Evolutionary conservation across 2,888 invertebrate genomes (phyloP).

Genomic region (Eulithis testata): DNA sequence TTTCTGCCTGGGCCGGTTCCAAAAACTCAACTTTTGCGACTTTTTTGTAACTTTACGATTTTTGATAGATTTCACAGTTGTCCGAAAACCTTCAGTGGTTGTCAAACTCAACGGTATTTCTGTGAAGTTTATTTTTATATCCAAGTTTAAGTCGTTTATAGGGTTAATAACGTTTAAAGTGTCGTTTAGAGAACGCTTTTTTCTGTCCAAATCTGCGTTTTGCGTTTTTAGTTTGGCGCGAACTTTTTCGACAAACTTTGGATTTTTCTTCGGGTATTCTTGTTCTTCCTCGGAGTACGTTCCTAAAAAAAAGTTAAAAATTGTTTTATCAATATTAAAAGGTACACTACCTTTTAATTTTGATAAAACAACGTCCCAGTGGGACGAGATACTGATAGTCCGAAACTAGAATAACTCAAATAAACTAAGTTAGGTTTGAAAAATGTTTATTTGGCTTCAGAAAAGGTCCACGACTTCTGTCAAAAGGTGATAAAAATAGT

Average conservation of each 20-base stretch:
- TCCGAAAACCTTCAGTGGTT: not conserved
- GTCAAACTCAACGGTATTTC: conserved; percentile 8
- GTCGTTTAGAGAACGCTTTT: conserved; percentile 56
- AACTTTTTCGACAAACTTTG: conserved; percentile 30
- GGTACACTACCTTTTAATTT: too few relatives aligned
- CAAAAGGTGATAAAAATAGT: too few relatives aligned
- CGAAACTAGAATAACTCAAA: too few relatives aligned
- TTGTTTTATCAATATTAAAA: not conserved
- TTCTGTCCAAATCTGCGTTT: conserved; percentile 46
- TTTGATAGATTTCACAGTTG: conserved; percentile 23
- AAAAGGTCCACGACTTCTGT: too few relatives aligned
- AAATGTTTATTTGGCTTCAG: too few relatives aligned
- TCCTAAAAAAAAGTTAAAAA: conserved; percentile 8
- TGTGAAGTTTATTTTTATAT: conserved; percentile 26
- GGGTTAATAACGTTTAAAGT: conserved; percentile 53
- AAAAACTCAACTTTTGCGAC: conserved; percentile 37
- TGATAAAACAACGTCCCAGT: too few relatives aligned
- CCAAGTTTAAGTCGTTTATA: conserved; percentile 30
- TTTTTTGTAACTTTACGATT: conserved; percentile 34
- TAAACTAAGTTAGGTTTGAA: too few relatives aligned
- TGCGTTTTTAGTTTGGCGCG: conserved; percentile 34
- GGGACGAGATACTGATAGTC: too few relatives aligned
- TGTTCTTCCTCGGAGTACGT: conserved; percentile 56
- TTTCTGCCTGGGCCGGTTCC: conserved; percentile 45
- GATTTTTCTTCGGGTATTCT: conserved; percentile 38